Conservation (phyloP, 2,888 invertebrate species). For the Noctua janthina region DNA sequence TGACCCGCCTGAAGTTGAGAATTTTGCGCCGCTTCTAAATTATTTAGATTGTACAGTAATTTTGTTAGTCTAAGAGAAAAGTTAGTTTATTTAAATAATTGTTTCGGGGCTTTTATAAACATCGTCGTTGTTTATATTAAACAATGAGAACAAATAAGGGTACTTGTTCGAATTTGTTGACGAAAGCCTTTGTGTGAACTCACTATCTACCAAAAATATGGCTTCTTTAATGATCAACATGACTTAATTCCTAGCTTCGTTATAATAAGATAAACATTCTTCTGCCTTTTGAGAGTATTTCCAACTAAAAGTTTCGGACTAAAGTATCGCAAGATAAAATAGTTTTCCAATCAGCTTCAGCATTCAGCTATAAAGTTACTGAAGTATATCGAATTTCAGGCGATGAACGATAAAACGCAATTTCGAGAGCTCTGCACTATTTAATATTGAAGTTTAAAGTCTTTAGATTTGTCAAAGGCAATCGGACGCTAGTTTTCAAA, state of each 20-base stretch:
- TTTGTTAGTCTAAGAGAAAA: conserved; percentile 28
- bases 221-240: background rate
- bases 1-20: conserved; percentile 4
- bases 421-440: background rate
- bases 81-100: conserved; percentile 33
- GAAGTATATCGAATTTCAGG: conserved; percentile 7
- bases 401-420: conserved; percentile 14
- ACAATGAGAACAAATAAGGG: conserved; percentile 36
- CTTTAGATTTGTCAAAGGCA: conserved; percentile 6
- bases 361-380: background rate
- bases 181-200: background rate
- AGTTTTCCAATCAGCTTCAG: conserved; percentile 16
- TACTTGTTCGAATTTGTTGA: background rate
- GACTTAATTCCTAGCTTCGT: background rate
- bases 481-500: background rate
- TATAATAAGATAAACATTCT: background rate
- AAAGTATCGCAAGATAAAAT: conserved; percentile 9
- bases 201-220: conserved; percentile 1
- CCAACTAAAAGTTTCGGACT: background rate
- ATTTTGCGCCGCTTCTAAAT: conserved; percentile 44
- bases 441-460: conserved; percentile 23
- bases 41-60: conserved; percentile 35
- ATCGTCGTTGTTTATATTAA: conserved; percentile 21
- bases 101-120: conserved; percentile 12
- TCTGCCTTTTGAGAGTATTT: background rate